Evolutionary conservation across 2,113 vertebrate genomes (phyloP).

Genomic region (Acanthisitta chloris): DNA sequence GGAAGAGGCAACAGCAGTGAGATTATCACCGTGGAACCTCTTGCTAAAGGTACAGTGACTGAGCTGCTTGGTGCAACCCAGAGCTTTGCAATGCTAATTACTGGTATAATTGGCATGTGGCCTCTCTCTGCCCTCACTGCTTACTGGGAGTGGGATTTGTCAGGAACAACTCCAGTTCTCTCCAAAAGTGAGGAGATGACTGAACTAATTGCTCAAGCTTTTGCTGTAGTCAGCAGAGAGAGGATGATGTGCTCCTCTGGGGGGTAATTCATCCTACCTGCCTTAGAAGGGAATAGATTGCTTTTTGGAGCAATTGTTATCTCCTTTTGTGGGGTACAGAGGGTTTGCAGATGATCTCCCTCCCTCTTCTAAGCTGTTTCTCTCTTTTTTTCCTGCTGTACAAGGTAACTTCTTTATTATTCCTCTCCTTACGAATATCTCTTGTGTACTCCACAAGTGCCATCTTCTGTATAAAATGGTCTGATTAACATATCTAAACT

Average conservation of each 20-base stretch:
- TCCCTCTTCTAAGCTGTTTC: not conserved
- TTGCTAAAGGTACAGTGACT: constrained; percentile 86
- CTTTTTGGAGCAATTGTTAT: not conserved
- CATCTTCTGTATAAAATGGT: not conserved
- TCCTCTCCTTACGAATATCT: not conserved
- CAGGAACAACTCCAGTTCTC: not conserved
- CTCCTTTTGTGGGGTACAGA: not conserved
- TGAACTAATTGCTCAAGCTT: not conserved
- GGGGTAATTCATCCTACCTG: not conserved
- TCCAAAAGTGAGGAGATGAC: not conserved
- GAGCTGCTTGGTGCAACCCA: not conserved
- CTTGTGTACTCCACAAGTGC: constrained; percentile 19
- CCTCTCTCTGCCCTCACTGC: not conserved
- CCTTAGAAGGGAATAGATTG: not conserved
- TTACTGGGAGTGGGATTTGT: not conserved
- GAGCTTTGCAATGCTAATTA: not conserved
- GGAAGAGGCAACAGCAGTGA: constrained; percentile 97
- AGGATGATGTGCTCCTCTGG: not conserved
- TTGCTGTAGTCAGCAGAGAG: constrained; percentile 29
- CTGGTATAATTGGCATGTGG: not conserved
- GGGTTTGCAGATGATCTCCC: not conserved
- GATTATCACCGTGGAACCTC: constrained; percentile 92
- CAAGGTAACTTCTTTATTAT: not conserved
- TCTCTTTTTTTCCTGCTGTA: not conserved
- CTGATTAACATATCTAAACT: constrained; percentile 53